Evolutionary conservation across 1,140 invertebrate species (phyloP).

Genomic region (Anthonomus grandis): DNA sequence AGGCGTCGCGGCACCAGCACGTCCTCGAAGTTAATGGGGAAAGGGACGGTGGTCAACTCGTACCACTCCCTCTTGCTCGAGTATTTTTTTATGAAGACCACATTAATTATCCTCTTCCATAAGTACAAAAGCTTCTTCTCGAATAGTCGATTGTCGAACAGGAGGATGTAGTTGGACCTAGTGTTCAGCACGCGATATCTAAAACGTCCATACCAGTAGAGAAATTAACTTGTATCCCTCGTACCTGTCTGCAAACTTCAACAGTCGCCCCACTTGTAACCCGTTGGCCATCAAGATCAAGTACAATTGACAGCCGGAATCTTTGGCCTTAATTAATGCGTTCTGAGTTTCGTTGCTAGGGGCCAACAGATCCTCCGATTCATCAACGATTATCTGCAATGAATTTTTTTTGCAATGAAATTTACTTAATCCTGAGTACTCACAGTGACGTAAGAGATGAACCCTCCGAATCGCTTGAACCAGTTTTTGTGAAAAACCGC

Average conservation of each 20-base stretch:
- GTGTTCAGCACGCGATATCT: slow-evolving; percentile 67
- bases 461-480: slow-evolving; percentile 45
- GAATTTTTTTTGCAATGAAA: slow-evolving; percentile 1
- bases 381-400: slow-evolving; percentile 58
- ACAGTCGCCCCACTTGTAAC: slow-evolving; percentile 59
- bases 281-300: slow-evolving; percentile 72
- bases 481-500: slow-evolving; percentile 51
- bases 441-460: slow-evolving; percentile 55
- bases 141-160: slow-evolving; percentile 67
- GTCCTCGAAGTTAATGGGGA: slow-evolving; percentile 57
- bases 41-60: slow-evolving; percentile 68
- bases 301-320: slow-evolving; percentile 66
- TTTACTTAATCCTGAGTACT: slow-evolving; percentile 11
- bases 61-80: slow-evolving; percentile 54
- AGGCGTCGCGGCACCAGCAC: slow-evolving; percentile 56
- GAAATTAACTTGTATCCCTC: slow-evolving; percentile 1
- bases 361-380: slow-evolving; percentile 65
- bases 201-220: not conserved
- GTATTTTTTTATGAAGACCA: slow-evolving; percentile 66
- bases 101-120: slow-evolving; percentile 73
- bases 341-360: slow-evolving; percentile 53
- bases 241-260: slow-evolving; percentile 67
- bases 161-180: slow-evolving; percentile 63
- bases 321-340: slow-evolving; percentile 56
- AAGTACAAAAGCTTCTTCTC: slow-evolving; percentile 63